Base-by-base conservation (phyloP, 1,140 invertebrate genomes). In the Phenacoccus solenopsis region DNA sequence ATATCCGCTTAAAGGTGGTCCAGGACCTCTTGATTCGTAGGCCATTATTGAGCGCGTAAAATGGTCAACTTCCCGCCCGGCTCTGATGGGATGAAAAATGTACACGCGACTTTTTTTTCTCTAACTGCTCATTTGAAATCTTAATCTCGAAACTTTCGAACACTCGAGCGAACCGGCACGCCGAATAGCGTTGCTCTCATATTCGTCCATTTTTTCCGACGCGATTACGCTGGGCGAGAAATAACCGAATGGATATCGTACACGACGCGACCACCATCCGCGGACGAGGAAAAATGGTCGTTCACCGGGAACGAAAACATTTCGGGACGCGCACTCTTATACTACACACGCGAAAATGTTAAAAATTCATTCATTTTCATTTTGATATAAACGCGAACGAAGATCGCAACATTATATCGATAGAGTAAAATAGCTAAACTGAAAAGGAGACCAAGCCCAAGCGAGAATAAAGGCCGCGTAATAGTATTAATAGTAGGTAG, bases 401-500 rank as follows among this genome's bases (percentile, higher is more conserved):
- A 3, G 21, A 64, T 24, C 2, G 13, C 59, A 64, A n/a, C 56
- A 7, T 5, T 24, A 24, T 49, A 24, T 20, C 10, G 4, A 64
- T 10, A 4, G 9, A 7, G 59, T 25, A 64, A 20, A 64, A 25
- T 25, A 25, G 25, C 25, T 64, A 10, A 25, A 64, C 59, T 25
- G 22, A 25, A 64, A 64, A 64, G 25, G 25, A 24, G 59, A 64
- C 59, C 59, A 64, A 64, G 59, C 59, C 59, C 59, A 64, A 22
- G 20, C 59, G 59, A 64, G 25, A 64, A 64, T 64, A 64, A 25
- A 64, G 21, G 59, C 59, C 21, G 59, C 25, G 59, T 27, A 25
- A 64, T 64, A 64, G 22, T 25, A 64, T 64, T 27, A 27, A 59
- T 16, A 49, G 38, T 49, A 49, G 38, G 38, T 49, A 49, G 38